phyloP scores from a whole-genome alignment of 1,140 invertebrate genomes.

The Platorchestia sp. region DNA sequence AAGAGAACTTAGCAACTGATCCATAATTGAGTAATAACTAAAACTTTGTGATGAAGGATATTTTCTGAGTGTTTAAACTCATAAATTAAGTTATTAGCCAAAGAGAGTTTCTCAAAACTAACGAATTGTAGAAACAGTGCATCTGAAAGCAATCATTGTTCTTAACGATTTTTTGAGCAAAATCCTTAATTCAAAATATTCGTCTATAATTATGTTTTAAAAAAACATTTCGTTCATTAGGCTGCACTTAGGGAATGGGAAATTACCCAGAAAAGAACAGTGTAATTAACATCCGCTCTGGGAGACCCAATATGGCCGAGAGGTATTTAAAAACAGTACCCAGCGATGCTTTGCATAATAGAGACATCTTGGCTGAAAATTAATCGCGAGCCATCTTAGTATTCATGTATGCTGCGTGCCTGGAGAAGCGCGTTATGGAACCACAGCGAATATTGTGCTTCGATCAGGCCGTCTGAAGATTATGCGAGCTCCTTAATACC shows the following conservation, averaged over 20 bases:
- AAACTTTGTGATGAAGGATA: no score
- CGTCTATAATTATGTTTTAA: no score
- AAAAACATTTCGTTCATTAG: neutral
- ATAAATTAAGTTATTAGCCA: no score
- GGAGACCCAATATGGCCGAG: neutral
- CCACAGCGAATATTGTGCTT: constrained; percentile 30
- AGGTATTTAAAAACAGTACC: neutral
- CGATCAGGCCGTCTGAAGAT: neutral
- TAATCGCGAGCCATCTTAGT: neutral
- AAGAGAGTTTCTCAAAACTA: no score
- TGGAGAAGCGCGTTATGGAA: neutral
- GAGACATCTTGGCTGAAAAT: constrained; percentile 4
- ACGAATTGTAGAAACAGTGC: no score
- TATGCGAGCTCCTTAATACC: neutral
- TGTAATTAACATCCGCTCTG: neutral
- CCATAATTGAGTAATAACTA: no score
- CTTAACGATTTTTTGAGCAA: no score
- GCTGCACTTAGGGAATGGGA: neutral
- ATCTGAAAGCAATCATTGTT: no score
- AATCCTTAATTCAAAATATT: no score
- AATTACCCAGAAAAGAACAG: neutral
- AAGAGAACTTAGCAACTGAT: no score
- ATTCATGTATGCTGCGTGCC: constrained; percentile 35
- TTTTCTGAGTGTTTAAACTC: no score
- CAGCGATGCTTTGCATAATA: constrained; percentile 17